These are phyloP conservation scores for Charaxes varanes DNA, from an alignment of 1,140 invertebrate species.

Conservation along the genomic window DNA sequence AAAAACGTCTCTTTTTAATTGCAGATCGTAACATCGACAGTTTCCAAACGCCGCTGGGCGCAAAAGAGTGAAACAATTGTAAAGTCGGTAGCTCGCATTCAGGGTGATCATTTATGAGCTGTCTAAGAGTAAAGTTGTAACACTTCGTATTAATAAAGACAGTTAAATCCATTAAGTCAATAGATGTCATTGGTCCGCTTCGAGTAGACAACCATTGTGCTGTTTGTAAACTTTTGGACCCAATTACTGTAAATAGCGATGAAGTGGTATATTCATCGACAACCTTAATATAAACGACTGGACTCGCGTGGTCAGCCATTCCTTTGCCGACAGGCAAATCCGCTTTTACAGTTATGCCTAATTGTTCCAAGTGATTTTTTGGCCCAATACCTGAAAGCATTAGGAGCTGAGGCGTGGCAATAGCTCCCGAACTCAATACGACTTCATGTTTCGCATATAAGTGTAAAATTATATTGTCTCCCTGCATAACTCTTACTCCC, in stretches of 20 bases:
- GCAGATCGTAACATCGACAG: constrained; percentile 19
- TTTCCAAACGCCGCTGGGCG: constrained; percentile 7
- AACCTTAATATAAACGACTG: constrained; percentile 50
- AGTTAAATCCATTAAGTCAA: constrained; percentile 68
- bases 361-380: constrained; percentile 72
- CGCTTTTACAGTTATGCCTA: constrained; percentile 74
- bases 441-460: constrained; percentile 78
- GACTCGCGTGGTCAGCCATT: constrained; percentile 82
- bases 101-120: constrained; percentile 20
- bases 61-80: constrained; percentile 25
- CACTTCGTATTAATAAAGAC: constrained; percentile 70
- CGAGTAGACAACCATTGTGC: constrained; percentile 27
- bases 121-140: constrained; percentile 47
- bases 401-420: constrained; percentile 82
- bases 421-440: constrained; percentile 80
- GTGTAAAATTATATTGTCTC: constrained; percentile 21
- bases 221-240: constrained; percentile 51
- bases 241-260: constrained; percentile 32
- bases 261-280: constrained; percentile 41
- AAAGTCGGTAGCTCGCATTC: constrained; percentile 35
- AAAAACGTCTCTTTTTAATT: constrained; percentile 29
- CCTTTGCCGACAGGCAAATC: constrained; percentile 82
- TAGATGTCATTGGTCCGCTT: constrained; percentile 63
- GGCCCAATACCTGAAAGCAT: constrained; percentile 86
- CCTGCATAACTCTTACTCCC: constrained; percentile 73